These are phyloP conservation scores for Acanthis flammea DNA, from an alignment of 2,797 vertebrate genomes.

Conservation along the genomic window DNA sequence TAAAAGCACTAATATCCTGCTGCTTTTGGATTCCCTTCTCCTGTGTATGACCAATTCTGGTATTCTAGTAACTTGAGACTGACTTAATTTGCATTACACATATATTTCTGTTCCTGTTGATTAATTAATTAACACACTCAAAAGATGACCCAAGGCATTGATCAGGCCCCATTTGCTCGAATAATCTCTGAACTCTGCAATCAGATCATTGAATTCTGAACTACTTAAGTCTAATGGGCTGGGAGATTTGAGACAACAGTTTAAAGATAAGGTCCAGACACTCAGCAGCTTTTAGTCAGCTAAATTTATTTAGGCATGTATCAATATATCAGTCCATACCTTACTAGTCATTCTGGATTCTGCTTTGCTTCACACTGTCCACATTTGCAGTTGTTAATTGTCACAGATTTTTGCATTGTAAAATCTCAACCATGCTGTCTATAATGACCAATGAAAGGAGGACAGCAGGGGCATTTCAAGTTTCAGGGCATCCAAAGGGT, in stretches of 20 bases:
- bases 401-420: background rate
- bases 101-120: background rate
- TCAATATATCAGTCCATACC: background rate
- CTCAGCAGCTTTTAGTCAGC: background rate
- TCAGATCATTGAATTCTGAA: constrained; percentile 9
- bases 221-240: background rate
- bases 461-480: background rate
- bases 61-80: background rate
- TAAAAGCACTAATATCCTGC: background rate
- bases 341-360: background rate
- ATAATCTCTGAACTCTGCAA: constrained; percentile 20
- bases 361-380: background rate
- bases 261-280: background rate
- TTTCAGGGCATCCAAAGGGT: background rate
- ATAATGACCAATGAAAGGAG: background rate
- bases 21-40: background rate
- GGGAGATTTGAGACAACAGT: background rate
- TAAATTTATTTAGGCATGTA: background rate
- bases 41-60: background rate
- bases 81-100: background rate
- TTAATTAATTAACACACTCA: constrained; percentile 26
- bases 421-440: background rate
- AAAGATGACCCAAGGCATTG: background rate
- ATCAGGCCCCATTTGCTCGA: background rate
- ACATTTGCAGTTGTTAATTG: background rate